These are phyloP conservation scores for Enteromius afrohamiltoni DNA, from an alignment of 2,797 vertebrate species.

Conservation along the genomic window DNA sequence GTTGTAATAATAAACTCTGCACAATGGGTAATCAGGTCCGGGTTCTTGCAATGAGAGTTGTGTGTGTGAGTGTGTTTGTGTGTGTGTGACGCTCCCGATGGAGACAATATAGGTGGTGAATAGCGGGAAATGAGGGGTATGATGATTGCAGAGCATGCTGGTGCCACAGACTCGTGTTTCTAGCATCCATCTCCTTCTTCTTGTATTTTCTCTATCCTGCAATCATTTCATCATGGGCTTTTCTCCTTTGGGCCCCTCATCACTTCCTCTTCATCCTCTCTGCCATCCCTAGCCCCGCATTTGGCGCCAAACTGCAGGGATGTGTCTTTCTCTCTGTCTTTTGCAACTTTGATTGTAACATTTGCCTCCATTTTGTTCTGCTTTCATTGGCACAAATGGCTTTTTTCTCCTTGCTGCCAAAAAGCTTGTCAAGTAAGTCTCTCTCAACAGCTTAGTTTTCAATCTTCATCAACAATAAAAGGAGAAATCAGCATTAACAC, in stretches of 20 bases:
- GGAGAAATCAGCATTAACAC: slow-evolving; percentile 18
- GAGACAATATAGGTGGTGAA: slow-evolving; percentile 54
- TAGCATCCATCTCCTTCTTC: slow-evolving; percentile 38
- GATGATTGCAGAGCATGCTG: slow-evolving; percentile 56
- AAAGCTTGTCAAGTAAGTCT: slow-evolving; percentile 19
- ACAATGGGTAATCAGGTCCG: slow-evolving; percentile 39
- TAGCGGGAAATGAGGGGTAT: slow-evolving; percentile 59
- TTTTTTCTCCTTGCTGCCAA: slow-evolving; percentile 37
- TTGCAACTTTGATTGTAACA: slow-evolving; percentile 50
- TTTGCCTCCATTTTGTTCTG: slow-evolving; percentile 32
- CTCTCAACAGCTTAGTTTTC: slow-evolving; percentile 53
- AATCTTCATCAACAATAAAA: slow-evolving; percentile 58
- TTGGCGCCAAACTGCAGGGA: slow-evolving; percentile 55
- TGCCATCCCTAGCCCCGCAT: slow-evolving; percentile 51
- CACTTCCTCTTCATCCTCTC: slow-evolving; percentile 67
- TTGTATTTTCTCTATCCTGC: slow-evolving; percentile 58
- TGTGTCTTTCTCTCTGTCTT: slow-evolving; percentile 47
- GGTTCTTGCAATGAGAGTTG: slow-evolving; percentile 1
- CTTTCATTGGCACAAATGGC: slow-evolving; percentile 45
- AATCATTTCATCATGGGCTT: slow-evolving; percentile 77
- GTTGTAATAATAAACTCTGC: slow-evolving; percentile 5
- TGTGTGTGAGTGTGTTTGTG: slow-evolving; percentile 19
- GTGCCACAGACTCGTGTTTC: slow-evolving; percentile 27
- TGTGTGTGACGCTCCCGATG: slow-evolving; percentile 12
- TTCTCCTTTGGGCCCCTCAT: slow-evolving; percentile 74